Conservation (phyloP, 2,797 vertebrate species). For the Pangasius krempfi region DNA sequence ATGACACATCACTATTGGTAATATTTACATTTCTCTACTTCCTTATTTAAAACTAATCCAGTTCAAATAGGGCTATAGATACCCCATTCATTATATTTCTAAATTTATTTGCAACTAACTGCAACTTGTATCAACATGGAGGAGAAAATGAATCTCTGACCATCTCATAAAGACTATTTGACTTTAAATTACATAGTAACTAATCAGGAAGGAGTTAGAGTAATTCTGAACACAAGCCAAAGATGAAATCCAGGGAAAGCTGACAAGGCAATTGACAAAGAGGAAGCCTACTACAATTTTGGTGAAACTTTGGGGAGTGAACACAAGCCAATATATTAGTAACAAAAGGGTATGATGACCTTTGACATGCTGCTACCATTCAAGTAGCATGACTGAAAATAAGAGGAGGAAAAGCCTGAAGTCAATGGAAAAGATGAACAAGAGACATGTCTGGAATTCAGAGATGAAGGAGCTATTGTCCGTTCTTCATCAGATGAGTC, state of each 20-base stretch:
- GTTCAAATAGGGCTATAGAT: background rate
- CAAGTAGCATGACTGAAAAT: background rate
- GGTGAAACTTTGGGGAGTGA: background rate
- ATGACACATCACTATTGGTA: background rate
- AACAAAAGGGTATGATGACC: background rate
- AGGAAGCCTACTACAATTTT: background rate
- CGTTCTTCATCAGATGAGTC: background rate
- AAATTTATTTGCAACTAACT: background rate
- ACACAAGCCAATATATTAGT: background rate
- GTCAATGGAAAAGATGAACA: background rate
- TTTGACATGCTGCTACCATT: background rate
- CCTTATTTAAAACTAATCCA: background rate
- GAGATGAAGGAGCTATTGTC: background rate
- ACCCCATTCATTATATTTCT: background rate
- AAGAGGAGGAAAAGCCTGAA: background rate
- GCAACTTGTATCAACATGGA: background rate
- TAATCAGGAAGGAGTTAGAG: background rate
- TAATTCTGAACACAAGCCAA: background rate
- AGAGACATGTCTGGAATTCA: constrained; percentile 2
- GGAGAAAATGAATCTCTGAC: background rate
- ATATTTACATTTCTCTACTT: background rate
- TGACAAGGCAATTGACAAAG: background rate
- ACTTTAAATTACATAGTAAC: background rate
- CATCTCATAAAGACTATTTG: background rate
- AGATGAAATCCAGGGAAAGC: background rate